phyloP scores from a whole-genome alignment of 2,113 vertebrate genomes.

The Catharus bicknelli region DNA sequence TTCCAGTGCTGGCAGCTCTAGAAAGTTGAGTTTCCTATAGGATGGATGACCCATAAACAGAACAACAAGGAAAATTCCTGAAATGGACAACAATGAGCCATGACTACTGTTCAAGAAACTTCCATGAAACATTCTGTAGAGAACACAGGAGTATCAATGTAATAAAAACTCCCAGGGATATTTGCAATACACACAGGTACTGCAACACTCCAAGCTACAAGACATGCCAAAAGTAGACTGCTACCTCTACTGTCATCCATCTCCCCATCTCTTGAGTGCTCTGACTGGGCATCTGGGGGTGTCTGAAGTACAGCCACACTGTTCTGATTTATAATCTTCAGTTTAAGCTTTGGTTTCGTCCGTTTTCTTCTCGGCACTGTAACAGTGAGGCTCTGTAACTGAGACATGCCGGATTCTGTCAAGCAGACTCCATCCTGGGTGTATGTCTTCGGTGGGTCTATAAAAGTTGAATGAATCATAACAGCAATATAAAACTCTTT shows the following conservation, averaged over 20 bases:
- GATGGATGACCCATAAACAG: background rate
- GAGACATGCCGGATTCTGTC: constrained; percentile 92
- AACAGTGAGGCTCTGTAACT: constrained; percentile 91
- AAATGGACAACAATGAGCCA: background rate
- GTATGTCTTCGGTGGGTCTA: constrained; percentile 92
- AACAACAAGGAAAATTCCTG: background rate
- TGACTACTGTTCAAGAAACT: background rate
- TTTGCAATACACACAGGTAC: background rate
- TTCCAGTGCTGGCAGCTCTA: background rate
- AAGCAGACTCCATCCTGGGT: constrained; percentile 96
- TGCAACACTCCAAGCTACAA: background rate
- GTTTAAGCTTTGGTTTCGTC: constrained; percentile 94
- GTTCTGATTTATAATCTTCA: constrained; percentile 98
- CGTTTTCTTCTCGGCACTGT: constrained; percentile 86
- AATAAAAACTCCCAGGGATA: background rate
- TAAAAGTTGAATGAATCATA: constrained; percentile 60
- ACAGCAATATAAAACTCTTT: constrained; percentile 50
- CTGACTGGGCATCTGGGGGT: constrained; percentile 83
- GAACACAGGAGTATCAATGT: background rate
- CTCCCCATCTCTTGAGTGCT: constrained; percentile 89
- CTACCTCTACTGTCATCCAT: constrained; percentile 88
- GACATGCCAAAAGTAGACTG: constrained; percentile 18
- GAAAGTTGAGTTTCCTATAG: background rate
- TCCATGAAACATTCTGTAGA: background rate
- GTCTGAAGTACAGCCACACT: constrained; percentile 96